phyloP scores from a whole-genome alignment of 2,113 vertebrate species.

The Electrona antarctica region DNA sequence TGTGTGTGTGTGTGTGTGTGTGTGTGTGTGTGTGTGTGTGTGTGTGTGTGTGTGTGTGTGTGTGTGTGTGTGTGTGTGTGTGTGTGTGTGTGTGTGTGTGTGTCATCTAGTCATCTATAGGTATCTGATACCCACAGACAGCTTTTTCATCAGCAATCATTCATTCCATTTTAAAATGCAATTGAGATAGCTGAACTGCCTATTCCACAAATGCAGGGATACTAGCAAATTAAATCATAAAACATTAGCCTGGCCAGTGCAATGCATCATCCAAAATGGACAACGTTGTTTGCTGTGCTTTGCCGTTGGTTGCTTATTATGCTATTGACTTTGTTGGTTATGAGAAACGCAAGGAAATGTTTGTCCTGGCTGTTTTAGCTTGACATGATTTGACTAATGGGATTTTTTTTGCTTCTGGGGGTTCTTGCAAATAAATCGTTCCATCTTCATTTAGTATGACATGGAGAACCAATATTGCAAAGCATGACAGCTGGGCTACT shows the following conservation, averaged over 20 bases:
- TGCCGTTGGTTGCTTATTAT: slow-evolving; percentile 8
- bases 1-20: no score
- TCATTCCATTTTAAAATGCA: not conserved
- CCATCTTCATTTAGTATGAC: slow-evolving; percentile 24
- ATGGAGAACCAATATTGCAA: slow-evolving; percentile 5
- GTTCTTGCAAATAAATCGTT: slow-evolving; percentile 9
- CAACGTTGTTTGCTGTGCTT: not conserved
- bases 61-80: no score
- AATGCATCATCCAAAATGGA: no score
- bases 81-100: no score
- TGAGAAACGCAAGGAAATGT: slow-evolving; percentile 23
- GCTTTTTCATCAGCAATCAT: not conserved
- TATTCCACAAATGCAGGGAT: not conserved
- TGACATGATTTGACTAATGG: slow-evolving; percentile 9
- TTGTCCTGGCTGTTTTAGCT: slow-evolving; percentile 14
- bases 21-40: no score
- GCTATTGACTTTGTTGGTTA: slow-evolving; percentile 31
- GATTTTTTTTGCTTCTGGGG: slow-evolving; percentile 12
- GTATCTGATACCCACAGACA: slow-evolving; percentile 3
- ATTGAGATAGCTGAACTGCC: no score
- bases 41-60: no score
- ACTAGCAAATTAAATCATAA: not conserved
- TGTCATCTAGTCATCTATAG: no score
- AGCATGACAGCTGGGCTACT: slow-evolving; percentile 36
- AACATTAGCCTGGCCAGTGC: no score